Evolutionary conservation across 2,888 invertebrate genomes (phyloP).

Genomic region (Onchidella celtica): DNA sequence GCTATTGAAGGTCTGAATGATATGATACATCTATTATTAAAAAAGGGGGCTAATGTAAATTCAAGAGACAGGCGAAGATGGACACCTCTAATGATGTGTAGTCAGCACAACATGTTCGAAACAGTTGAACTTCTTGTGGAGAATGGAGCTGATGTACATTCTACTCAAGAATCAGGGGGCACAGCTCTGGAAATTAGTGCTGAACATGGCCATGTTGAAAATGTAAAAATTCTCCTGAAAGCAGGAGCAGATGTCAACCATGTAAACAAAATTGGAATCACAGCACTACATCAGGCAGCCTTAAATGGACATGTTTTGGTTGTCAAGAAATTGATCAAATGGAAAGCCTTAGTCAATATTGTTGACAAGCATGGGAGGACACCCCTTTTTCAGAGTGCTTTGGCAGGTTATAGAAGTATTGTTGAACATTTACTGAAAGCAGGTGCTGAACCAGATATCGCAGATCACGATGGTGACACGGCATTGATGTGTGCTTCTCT

Average conservation of each 20-base stretch:
- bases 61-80: slow-evolving; percentile 11
- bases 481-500: slow-evolving; percentile 36
- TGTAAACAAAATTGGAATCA: slow-evolving; percentile 23
- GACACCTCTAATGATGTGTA: slow-evolving; percentile 39
- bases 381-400: slow-evolving; percentile 27
- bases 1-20: slow-evolving; percentile 22
- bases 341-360: not conserved
- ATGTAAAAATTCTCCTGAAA: slow-evolving; percentile 27
- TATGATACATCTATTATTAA: slow-evolving; percentile 3
- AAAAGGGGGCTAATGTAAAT: slow-evolving; percentile 19
- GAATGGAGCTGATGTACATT: slow-evolving; percentile 28
- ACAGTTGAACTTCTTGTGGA: slow-evolving; percentile 14
- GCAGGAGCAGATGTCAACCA: slow-evolving; percentile 21
- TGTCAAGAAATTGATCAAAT: slow-evolving; percentile 28
- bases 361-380: slow-evolving; percentile 39
- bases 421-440: slow-evolving; percentile 14
- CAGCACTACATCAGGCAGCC: slow-evolving; percentile 23
- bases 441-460: slow-evolving; percentile 15
- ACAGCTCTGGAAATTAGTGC: slow-evolving; percentile 36
- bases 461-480: slow-evolving; percentile 29
- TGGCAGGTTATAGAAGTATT: slow-evolving; percentile 19
- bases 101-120: slow-evolving; percentile 21
- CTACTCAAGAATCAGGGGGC: slow-evolving; percentile 31
- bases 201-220: slow-evolving; percentile 34
- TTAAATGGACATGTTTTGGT: not conserved